Base-by-base conservation (phyloP, 35 echinoderm and acorn worm genomes). In the Diadema setosum region DNA sequence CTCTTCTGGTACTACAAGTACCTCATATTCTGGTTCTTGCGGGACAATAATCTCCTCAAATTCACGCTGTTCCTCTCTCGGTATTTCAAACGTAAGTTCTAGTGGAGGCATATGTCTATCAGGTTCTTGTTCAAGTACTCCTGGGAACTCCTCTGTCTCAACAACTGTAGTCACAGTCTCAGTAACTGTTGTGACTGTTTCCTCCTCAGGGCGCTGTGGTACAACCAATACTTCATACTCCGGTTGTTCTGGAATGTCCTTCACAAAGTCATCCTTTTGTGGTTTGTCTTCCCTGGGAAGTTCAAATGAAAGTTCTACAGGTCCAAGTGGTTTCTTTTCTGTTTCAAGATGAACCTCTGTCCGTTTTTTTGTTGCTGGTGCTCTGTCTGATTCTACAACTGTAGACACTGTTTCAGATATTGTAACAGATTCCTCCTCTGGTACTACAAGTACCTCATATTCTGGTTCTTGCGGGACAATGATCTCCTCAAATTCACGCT, bases 331-430 rank as follows among this genome's bases (percentile, higher is more conserved):
- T 61, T 85, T 81, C 80, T 87, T 81, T 23, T 83, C 45, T 46
- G 75, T 89, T 55, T 94, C 86, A 59, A 94, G 37, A 16, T 85
- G 26, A 43, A 94, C 92, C 52, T 94, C 48, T 65, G 81, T 90
- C 3, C 42, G 85, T 61, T 94, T 87, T 30, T 70, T 64, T 40
- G 61, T 74, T 14, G 43, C 60, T 63, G 32, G 42, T 76, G 58
- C 42, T 46, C 56, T 35, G 23, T 35, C 34, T 30, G 50, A 46
- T 87, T 91, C 84, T 9, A 91, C 88, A 67, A 91, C 60, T 43
- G 93, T 87, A 60, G 70, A 74, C 16, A 91, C 64, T 37, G 69
- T 32, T 8, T 70, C 84, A 70, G 84, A 32, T 58, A 46, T 86
- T 37, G 65, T 69, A 46, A 35, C 58, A 69, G 84, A 70, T 40